These are phyloP conservation scores for Microcebus tavaratra DNA, from an alignment of 2,113 vertebrate species.

Conservation along the genomic window DNA sequence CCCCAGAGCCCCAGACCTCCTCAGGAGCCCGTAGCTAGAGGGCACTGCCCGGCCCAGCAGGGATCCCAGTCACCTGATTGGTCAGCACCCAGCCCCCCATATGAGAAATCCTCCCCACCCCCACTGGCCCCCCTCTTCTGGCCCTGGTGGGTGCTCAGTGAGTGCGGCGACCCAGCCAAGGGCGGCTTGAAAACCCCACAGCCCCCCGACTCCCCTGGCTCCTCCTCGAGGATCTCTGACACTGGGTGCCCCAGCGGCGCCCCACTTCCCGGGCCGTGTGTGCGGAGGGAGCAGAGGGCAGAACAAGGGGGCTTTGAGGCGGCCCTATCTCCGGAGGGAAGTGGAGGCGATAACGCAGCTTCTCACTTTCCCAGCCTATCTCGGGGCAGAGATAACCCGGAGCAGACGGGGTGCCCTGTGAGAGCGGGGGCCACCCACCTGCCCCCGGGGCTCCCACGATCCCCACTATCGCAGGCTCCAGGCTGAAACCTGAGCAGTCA, in stretches of 20 bases:
- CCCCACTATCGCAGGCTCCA: background rate
- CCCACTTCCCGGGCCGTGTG: background rate
- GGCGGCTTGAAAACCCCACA: background rate
- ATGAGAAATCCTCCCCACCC: background rate
- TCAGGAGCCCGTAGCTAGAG: background rate
- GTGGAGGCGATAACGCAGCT: conserved; percentile 83
- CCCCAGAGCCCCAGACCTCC: background rate
- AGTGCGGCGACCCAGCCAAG: background rate
- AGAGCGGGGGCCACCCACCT: background rate
- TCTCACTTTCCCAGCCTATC: conserved; percentile 84
- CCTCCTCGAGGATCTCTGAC: background rate
- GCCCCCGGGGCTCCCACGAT: background rate
- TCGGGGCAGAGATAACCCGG: conserved; percentile 77
- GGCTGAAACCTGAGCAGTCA: conserved; percentile 53
- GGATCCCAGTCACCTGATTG: background rate
- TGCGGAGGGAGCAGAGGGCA: background rate
- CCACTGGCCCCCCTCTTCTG: too few species aligned
- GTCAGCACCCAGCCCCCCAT: background rate
- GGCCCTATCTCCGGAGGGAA: conserved; percentile 83
- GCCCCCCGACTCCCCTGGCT: background rate
- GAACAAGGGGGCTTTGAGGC: conserved; percentile 85
- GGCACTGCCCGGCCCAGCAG: background rate
- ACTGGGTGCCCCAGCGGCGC: background rate
- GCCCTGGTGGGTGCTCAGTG: background rate
- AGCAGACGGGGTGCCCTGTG: background rate